These are phyloP conservation scores for Sebastes dallii DNA, from an alignment of 2,797 vertebrate species.

Conservation along the genomic window DNA sequence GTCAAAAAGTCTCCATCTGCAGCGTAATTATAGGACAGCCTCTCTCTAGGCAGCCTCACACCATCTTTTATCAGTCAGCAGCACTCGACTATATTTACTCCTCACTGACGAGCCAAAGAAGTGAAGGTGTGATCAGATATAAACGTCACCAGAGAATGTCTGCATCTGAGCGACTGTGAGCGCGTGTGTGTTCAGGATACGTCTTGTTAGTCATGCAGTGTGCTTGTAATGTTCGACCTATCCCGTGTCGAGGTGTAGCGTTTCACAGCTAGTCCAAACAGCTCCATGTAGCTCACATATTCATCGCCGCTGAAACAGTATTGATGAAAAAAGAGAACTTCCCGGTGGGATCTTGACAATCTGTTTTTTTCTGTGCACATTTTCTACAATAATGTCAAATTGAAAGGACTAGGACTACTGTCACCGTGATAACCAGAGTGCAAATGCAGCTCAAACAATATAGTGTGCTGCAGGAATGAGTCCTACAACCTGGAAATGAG, in stretches of 20 bases:
- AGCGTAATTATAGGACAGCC: slow-evolving; percentile 54
- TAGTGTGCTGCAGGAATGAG: too few relatives aligned
- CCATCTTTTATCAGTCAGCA: slow-evolving; percentile 60
- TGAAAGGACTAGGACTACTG: background rate
- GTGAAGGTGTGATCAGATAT: slow-evolving; percentile 30
- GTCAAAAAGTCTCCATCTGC: slow-evolving; percentile 58
- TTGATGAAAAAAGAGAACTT: background rate
- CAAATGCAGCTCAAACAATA: background rate
- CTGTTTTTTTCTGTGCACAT: background rate
- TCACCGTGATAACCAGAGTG: background rate
- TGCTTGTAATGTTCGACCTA: background rate
- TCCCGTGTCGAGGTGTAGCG: background rate
- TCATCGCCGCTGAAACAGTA: background rate
- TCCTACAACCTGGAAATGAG: too few relatives aligned
- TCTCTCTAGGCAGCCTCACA: slow-evolving; percentile 53
- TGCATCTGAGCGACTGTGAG: background rate
- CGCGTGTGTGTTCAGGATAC: background rate
- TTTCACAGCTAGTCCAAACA: slow-evolving; percentile 7
- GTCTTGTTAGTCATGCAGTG: slow-evolving; percentile 5
- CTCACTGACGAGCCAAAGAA: slow-evolving; percentile 25
- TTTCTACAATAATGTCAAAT: background rate
- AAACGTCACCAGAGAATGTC: slow-evolving; percentile 3
- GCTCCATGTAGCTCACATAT: background rate
- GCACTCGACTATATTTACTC: slow-evolving; percentile 65
- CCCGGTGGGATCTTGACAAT: background rate